Percentiles rank a stretch among this genome's conserved stretches.
phyloP scores from a whole-genome alignment of 2,888 invertebrate genomes.

The Mesochorus sp. region DNA sequence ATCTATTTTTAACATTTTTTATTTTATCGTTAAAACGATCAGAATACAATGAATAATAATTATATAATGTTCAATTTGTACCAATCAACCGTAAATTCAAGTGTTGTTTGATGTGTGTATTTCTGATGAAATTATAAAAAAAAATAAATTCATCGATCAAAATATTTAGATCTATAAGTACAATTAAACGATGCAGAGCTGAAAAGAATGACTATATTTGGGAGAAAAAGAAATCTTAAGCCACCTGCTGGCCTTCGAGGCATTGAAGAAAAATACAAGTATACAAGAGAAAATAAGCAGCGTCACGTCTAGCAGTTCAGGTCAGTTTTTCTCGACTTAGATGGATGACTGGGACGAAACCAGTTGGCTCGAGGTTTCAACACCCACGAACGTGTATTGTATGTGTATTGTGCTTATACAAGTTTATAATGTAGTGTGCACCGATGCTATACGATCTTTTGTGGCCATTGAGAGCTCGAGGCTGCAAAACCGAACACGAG shows the following conservation, averaged over 20 bases:
- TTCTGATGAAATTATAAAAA: too few species aligned
- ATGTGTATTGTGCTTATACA: neutral
- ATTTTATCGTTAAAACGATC: too few species aligned
- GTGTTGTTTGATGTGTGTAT: too few species aligned
- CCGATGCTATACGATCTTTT: neutral
- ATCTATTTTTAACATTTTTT: too few species aligned
- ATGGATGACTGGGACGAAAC: constrained; percentile 39
- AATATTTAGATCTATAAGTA: neutral
- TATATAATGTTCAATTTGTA: too few species aligned
- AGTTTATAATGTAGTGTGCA: neutral
- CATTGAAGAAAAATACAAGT: neutral
- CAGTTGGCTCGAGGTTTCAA: constrained; percentile 44
- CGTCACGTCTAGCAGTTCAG: constrained; percentile 42
- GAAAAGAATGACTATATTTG: neutral
- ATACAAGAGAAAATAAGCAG: constrained; percentile 16
- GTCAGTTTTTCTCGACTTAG: constrained; percentile 44
- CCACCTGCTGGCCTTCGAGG: constrained; percentile 31
- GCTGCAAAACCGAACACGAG: too few species aligned
- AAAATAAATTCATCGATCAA: too few species aligned
- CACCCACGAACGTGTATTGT: constrained; percentile 15
- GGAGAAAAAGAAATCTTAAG: neutral
- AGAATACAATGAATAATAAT: too few species aligned
- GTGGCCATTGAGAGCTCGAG: constrained; percentile 13
- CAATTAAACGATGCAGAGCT: neutral
- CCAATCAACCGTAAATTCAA: too few species aligned